Conservation (phyloP, 2,113 vertebrate species). For the Etheostoma cragini region DNA sequence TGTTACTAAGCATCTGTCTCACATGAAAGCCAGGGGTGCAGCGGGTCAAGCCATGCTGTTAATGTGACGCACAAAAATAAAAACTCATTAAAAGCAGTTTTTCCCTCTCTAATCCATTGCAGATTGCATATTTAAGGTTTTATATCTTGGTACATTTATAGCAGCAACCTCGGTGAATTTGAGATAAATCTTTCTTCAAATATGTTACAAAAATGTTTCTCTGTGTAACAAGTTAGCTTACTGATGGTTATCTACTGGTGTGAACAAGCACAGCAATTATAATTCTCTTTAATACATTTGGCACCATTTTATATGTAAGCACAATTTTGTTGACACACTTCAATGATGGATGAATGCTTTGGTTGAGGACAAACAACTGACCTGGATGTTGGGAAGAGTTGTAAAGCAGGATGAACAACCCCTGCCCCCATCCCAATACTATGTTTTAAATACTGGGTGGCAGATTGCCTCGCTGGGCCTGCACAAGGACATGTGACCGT, state of each 20-base stretch:
- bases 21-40: constrained; percentile 32
- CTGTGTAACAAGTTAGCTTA: not conserved
- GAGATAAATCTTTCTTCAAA: not conserved
- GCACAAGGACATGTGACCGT: constrained; percentile 56
- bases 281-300: not conserved
- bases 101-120: constrained; percentile 47
- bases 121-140: constrained; percentile 25
- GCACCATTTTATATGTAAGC: not conserved
- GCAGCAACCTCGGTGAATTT: not conserved
- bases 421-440: not conserved
- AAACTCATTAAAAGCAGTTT: constrained; percentile 64
- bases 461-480: constrained; percentile 59
- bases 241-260: not conserved
- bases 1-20: constrained; percentile 48
- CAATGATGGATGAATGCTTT: not conserved
- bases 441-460: constrained; percentile 47
- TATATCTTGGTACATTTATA: not conserved
- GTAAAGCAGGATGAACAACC: constrained; percentile 16
- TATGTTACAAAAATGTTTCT: not conserved
- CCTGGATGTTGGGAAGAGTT: constrained; percentile 31
- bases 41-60: constrained; percentile 32
- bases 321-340: not conserved
- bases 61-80: constrained; percentile 56
- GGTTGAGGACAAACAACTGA: constrained; percentile 26
- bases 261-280: not conserved